Evolutionary conservation across 2,888 invertebrate genomes (phyloP), one percentile per base, ranked within the genome.

Genomic region (Escarpia spicata): DNA sequence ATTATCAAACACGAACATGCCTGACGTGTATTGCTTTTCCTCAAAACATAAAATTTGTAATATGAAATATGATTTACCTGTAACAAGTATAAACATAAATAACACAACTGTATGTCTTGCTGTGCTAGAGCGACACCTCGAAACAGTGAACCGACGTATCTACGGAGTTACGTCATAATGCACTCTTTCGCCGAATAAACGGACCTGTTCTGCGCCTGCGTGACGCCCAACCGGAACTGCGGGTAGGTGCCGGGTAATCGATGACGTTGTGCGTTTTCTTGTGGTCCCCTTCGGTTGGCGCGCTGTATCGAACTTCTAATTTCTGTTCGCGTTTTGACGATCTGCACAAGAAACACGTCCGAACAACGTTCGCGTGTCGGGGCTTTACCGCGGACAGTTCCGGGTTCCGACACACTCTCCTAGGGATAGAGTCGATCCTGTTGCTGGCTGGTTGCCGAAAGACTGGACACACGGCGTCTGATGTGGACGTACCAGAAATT

Each of bases 191-290:
- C 19, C 75, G 75, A 75, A 75, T 26, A 26, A 75, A 75, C 75
- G 75, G 75, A n/a, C 75, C 75, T 26, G 75, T 75, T 75, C 75
- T 75, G n/a, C 75, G 75, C 75, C 75, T 75, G 75, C 75, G 75
- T 26, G 75, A 19, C 19, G 75, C 26, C 75, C 75, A 75, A 26
- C 75, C 26, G 75, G 75, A 75, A 26, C 75, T 75, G 26, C 75
- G 75, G 75, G 4, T 75, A 26, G 75, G 75, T 26, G 75, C 75
- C n/a, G 75, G 75, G 75, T 75, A 75, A 75, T 75, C 75, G n/a
- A 75, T 75, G 75, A 26, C 6, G 75, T 75, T 75, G 75, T 75
- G 75, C 75, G 75, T 75, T 75, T 75, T 75, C 75, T 26, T 15
- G 6, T 26, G 6, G 75, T 75, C 19, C n/a, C 75, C n/a, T 26